phyloP scores from a whole-genome alignment of 2,797 vertebrate genomes.

The Melanitta fusca region DNA sequence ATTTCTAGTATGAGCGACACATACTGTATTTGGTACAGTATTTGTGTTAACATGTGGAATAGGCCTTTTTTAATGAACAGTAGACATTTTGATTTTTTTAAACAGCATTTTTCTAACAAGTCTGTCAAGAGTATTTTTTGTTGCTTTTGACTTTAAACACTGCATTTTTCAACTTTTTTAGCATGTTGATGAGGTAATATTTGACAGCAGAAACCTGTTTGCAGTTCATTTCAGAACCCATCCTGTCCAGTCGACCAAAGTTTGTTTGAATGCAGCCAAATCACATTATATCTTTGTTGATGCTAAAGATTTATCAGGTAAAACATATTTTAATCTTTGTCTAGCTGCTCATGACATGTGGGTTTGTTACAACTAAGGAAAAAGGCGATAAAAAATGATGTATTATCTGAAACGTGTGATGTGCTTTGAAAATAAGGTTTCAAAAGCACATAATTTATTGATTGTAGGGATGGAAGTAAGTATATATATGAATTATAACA shows the following conservation, averaged over 20 bases:
- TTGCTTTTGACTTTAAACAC: constrained; percentile 78
- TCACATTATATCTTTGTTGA: constrained; percentile 52
- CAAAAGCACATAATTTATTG: constrained; percentile 67
- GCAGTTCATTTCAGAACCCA: constrained; percentile 70
- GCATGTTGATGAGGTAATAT: constrained; percentile 42
- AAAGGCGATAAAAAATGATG: constrained; percentile 18
- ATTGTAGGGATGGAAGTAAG: constrained; percentile 68
- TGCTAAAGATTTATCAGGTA: constrained; percentile 71
- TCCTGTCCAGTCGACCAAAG: constrained; percentile 79
- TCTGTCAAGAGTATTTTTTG: constrained; percentile 73
- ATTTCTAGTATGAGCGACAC: constrained; percentile 57
- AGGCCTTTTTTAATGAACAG: constrained; percentile 73
- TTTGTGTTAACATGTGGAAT: constrained; percentile 60
- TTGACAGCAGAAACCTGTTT: constrained; percentile 67
- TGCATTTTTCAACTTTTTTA: constrained; percentile 71
- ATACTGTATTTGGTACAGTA: constrained; percentile 68
- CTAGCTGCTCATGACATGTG: constrained; percentile 67
- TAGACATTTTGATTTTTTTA: constrained; percentile 35
- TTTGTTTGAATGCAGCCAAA: constrained; percentile 72
- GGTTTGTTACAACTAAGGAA: constrained; percentile 61
- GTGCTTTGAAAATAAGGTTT: constrained; percentile 49
- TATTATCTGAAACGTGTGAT: constrained; percentile 63
- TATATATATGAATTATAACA: constrained; percentile 69
- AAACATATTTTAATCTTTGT: constrained; percentile 69
- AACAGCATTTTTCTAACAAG: constrained; percentile 75